These are phyloP conservation scores for Masticophis lateralis DNA, from an alignment of 2,797 vertebrate species.

Conservation along the genomic window DNA sequence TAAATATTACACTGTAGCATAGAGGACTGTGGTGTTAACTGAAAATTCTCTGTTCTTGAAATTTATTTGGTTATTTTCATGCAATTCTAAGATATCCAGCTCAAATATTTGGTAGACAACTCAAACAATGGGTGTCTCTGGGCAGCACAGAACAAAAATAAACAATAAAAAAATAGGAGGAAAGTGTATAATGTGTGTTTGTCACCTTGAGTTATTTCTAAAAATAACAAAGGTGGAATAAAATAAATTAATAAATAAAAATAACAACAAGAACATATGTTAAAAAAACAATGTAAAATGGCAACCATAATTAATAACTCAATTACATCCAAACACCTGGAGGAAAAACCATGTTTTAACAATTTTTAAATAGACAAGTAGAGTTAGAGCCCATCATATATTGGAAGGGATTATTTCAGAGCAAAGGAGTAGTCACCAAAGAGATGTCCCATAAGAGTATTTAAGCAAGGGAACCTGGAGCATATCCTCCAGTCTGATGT, in stretches of 20 bases:
- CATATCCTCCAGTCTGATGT: background rate
- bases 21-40: background rate
- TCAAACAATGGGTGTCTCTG: background rate
- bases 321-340: background rate
- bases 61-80: background rate
- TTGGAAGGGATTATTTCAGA: background rate
- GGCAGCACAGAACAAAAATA: background rate
- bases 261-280: background rate
- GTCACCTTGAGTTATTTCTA: background rate
- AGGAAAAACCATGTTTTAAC: background rate
- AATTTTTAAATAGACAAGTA: background rate
- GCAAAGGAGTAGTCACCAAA: background rate
- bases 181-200: background rate
- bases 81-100: background rate
- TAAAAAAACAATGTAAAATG: background rate
- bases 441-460: background rate
- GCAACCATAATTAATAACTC: background rate
- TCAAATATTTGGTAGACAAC: background rate
- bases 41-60: background rate
- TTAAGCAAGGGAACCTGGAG: background rate
- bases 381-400: background rate
- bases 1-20: background rate
- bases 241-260: background rate
- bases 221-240: background rate
- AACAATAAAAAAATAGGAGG: background rate